Evolutionary conservation across 2,888 invertebrate species (phyloP).

Genomic region (Antheraea assamensis): DNA sequence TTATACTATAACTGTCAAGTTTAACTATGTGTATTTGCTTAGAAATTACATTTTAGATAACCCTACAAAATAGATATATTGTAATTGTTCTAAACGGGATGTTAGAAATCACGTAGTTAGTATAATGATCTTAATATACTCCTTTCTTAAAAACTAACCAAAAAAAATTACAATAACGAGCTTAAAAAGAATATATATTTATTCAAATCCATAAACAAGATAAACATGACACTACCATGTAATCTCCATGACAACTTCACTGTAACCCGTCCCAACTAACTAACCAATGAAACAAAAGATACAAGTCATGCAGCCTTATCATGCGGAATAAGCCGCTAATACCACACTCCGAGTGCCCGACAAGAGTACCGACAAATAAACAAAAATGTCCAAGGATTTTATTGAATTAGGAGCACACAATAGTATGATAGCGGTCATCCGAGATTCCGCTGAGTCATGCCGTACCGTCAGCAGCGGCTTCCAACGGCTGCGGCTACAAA

Average conservation of each 20-base stretch:
- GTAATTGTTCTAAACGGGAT: no score
- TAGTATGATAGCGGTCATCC: constrained; percentile 57
- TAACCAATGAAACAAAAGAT: constrained; percentile 41
- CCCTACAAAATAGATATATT: no score
- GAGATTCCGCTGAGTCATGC: constrained; percentile 65
- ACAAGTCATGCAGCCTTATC: constrained; percentile 62
- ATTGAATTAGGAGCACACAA: constrained; percentile 81
- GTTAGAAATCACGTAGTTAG: neutral
- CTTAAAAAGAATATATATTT: neutral
- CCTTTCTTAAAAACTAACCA: neutral
- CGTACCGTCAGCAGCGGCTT: constrained; percentile 55
- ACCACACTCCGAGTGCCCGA: constrained; percentile 62
- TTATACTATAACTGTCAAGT: no score
- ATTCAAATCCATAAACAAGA: constrained; percentile 17
- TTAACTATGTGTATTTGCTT: no score
- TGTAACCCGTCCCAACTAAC: constrained; percentile 19
- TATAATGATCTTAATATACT: neutral
- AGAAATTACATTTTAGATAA: no score
- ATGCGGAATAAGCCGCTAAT: constrained; percentile 65
- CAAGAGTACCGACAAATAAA: constrained; percentile 78
- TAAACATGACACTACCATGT: constrained; percentile 38
- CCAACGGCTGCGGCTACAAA: constrained; percentile 64
- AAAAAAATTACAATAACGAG: constrained; percentile 11
- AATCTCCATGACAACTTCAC: constrained; percentile 34
- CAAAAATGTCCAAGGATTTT: constrained; percentile 79